These are phyloP conservation scores for Anguilla pacifica DNA, from an alignment of 2,797 vertebrate species.

Conservation along the genomic window DNA sequence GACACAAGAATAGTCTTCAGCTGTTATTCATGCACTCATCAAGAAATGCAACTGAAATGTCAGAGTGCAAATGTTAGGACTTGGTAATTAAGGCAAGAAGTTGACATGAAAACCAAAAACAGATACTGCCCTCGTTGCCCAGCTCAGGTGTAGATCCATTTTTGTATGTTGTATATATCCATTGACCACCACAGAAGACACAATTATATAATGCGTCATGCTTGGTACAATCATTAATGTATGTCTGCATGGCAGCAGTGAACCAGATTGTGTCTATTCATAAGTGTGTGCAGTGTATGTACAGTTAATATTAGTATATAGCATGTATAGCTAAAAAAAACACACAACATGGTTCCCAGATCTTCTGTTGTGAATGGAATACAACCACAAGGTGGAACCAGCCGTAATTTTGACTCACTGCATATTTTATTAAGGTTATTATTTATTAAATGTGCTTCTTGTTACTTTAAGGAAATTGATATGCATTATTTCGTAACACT, in stretches of 20 bases:
- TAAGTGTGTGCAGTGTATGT: neutral
- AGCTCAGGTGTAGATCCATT: neutral
- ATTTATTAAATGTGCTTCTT: constrained; percentile 53
- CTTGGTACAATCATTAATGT: neutral
- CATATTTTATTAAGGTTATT: constrained; percentile 59
- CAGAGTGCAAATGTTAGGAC: no score
- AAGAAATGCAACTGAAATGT: no score
- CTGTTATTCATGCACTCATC: no score
- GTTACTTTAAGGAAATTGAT: constrained; percentile 39
- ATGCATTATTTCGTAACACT: neutral
- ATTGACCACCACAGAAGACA: neutral
- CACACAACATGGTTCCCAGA: neutral
- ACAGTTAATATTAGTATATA: neutral
- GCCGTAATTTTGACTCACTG: constrained; percentile 36
- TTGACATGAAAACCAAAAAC: no score
- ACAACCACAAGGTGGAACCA: neutral
- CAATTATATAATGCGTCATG: neutral
- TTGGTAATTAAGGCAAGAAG: no score
- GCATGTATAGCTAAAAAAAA: neutral
- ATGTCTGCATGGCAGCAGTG: neutral
- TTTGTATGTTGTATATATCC: neutral
- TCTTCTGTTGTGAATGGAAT: neutral
- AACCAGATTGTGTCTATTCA: neutral
- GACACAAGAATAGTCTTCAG: no score
- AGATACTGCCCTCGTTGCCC: no score